phyloP scores from a whole-genome alignment of 2,888 invertebrate genomes.

The Hedya salicella region DNA sequence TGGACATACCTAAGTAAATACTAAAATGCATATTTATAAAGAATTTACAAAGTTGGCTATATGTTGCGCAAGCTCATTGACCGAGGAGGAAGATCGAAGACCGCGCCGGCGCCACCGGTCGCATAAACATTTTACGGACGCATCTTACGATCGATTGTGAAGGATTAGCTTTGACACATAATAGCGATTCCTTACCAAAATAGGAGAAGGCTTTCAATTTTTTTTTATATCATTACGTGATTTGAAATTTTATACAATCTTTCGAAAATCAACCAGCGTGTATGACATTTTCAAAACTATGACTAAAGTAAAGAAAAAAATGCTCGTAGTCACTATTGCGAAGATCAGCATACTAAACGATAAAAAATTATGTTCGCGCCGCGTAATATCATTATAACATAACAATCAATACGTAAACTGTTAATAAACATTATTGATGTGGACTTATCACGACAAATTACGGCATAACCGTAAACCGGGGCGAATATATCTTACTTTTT shows the following conservation, averaged over 20 bases:
- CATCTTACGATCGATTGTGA: slow-evolving; percentile 1
- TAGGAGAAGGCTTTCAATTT: no score
- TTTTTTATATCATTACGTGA: no score
- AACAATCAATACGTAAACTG: slow-evolving; percentile 46
- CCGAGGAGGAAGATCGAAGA: background rate
- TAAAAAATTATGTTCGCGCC: background rate
- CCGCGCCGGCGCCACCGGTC: background rate
- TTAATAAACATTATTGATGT: slow-evolving; percentile 46
- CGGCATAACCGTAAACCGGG: background rate
- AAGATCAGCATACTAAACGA: no score
- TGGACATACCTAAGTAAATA: slow-evolving; percentile 30
- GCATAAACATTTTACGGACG: background rate
- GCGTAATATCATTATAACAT: slow-evolving; percentile 24
- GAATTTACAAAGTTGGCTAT: slow-evolving; percentile 12
- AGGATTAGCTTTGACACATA: background rate
- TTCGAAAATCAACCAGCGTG: no score
- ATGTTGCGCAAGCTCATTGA: slow-evolving; percentile 16
- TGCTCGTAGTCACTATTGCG: no score
- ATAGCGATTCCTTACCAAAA: no score
- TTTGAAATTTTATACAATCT: no score
- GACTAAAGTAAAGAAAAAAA: no score
- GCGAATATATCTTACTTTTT: background rate
- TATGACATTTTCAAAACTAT: no score
- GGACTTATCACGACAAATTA: slow-evolving; percentile 9
- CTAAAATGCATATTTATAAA: slow-evolving; percentile 38